Percentiles rank a stretch among this genome's conserved stretches.
Evolutionary conservation across 2,888 invertebrate species (phyloP).

Genomic region (Folsomia manolachei): DNA sequence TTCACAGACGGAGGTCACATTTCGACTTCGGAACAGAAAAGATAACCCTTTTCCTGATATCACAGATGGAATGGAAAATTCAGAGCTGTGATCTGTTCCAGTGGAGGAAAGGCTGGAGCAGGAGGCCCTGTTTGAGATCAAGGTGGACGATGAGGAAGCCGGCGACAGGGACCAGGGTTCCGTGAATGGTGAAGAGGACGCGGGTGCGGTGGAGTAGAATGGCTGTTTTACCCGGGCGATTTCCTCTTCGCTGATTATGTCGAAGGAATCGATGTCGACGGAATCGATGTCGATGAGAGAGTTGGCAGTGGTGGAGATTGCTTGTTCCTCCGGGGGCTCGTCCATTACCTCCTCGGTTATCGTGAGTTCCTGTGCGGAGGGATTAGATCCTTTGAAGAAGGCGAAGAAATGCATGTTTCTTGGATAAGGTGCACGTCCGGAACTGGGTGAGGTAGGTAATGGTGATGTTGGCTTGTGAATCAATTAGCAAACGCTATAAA

Average conservation of each 20-base stretch:
- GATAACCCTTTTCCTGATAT: no score
- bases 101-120: slow-evolving; percentile 3
- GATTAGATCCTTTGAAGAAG: not conserved
- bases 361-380: not conserved
- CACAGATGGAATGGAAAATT: not conserved
- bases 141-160: slow-evolving; percentile 25
- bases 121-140: slow-evolving; percentile 20
- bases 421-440: not conserved
- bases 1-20: no score
- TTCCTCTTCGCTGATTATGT: slow-evolving; percentile 29
- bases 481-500: not conserved
- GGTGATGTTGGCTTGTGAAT: not conserved
- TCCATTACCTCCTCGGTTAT: not conserved
- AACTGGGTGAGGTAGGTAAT: not conserved
- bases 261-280: slow-evolving; percentile 23
- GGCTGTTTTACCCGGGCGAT: not conserved
- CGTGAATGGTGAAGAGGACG: no score
- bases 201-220: not conserved
- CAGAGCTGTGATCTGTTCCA: not conserved
- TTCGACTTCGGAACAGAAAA: no score
- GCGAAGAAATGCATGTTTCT: not conserved
- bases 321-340: slow-evolving; percentile 17
- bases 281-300: slow-evolving; percentile 23
- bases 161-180: slow-evolving; percentile 10
- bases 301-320: no score